Base-by-base conservation (phyloP, 2,797 vertebrate species). In the Phrynocephalus vlangalii region DNA sequence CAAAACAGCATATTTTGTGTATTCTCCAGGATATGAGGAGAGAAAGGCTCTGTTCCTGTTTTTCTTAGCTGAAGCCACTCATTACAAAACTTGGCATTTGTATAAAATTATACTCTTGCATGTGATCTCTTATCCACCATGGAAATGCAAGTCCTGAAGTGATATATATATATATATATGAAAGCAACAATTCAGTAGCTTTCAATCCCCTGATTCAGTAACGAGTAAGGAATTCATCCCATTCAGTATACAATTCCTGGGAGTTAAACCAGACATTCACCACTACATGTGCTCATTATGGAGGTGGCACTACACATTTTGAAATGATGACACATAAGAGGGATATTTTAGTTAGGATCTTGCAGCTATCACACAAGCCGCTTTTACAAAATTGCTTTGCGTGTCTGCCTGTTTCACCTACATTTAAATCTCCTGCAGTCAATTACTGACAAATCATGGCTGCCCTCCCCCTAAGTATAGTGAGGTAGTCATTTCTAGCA, bases 221-320 rank as follows among this genome's bases (percentile, higher is more conserved):
- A 81, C 24, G 52, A 75, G 81, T 72, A 71, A 66, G 38, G 38
- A 10, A 30, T 70, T 82, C 56, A 87, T 66, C 22, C 66, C 28
- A 75, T 48, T 73, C 28, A 82, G 38, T 60, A 26, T 66, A 20
- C 71, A 82, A 18, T 81, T 75, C 28, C 24, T 87, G 71, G 67
- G 38, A 87, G 75, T 82, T 87, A 82, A 87, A 73, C 18, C 38
- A 87, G 70, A 66, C 86, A 82, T 24, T 28, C 73, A 38, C 71
- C 33, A 82, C 50, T 67, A 75, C n/a, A 66, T 87, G n/a, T 66
- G 70, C 56, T 87, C 38, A 67, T 87, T 82, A 82, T 6, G 3
- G 56, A 86, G 71, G 44, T 38, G 28, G 26, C 26, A 56, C 52
- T 73, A 73, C 79, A 24, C 70, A 67, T 82, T 67, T 75, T 66